Conservation (phyloP, 2,113 vertebrate genomes). For the Larimichthys polyactis region DNA sequence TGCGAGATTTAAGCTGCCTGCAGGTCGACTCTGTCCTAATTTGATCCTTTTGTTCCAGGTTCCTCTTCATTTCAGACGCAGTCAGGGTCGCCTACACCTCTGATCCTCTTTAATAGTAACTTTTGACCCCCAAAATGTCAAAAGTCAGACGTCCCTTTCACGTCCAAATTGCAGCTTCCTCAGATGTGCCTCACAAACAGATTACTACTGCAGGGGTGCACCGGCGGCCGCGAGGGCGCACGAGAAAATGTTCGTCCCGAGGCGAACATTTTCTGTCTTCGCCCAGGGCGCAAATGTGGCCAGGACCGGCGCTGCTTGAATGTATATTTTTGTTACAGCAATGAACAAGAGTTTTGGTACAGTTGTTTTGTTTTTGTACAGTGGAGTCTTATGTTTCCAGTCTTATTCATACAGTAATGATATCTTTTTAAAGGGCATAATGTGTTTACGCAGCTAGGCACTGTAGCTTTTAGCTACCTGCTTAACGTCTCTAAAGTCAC, state of each 20-base stretch:
- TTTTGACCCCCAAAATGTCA: not conserved
- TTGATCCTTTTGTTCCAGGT: constrained; percentile 68
- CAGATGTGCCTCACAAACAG: not conserved
- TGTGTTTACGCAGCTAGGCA: constrained; percentile 25
- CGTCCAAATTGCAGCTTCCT: constrained; percentile 15
- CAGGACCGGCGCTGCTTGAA: too few relatives aligned
- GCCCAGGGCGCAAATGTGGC: too few relatives aligned
- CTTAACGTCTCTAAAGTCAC: not conserved
- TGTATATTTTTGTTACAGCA: constrained; percentile 9
- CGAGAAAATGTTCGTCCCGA: too few relatives aligned
- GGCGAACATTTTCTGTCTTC: too few relatives aligned
- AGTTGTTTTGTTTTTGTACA: constrained; percentile 21
- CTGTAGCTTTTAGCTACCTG: constrained; percentile 2
- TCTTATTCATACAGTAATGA: constrained; percentile 1
- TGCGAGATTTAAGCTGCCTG: not conserved
- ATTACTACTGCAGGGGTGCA: constrained; percentile 44
- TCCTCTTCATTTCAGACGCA: constrained; percentile 61
- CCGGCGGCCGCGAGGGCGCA: too few relatives aligned
- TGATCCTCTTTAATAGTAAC: constrained; percentile 38
- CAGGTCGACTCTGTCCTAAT: constrained; percentile 4
- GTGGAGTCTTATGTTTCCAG: constrained; percentile 3
- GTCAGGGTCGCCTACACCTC: constrained; percentile 67
- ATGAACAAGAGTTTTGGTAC: constrained; percentile 37
- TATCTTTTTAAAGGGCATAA: constrained; percentile 25
- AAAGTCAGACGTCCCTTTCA: constrained; percentile 2